Evolutionary conservation across 1,140 invertebrate genomes (phyloP).

Genomic region (Monomorium pharaonis): DNA sequence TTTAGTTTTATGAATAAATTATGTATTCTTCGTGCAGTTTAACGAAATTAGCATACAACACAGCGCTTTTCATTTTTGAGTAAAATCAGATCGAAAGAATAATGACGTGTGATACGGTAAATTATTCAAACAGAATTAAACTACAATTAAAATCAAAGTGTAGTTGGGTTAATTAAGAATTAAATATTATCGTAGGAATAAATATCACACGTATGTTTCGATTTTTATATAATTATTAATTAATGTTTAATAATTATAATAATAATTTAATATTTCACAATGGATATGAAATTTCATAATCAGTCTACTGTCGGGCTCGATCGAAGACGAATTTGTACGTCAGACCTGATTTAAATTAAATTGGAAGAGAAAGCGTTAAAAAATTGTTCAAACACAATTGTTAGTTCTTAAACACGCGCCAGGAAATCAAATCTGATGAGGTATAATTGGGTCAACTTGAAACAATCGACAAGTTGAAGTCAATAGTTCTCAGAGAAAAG

Average conservation of each 20-base stretch:
- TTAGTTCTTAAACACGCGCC: background rate
- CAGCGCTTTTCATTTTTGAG: conserved; percentile 8
- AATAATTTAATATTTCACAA: background rate
- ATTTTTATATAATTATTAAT: background rate
- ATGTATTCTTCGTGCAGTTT: conserved; percentile 28
- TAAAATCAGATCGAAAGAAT: conserved; percentile 30
- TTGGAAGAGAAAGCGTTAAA: background rate
- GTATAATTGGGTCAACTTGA: background rate
- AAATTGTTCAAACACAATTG: background rate
- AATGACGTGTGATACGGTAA: background rate
- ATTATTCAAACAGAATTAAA: conserved; percentile 20
- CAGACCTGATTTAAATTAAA: background rate
- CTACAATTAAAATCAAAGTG: background rate
- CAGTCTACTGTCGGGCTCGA: background rate
- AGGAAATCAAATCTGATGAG: background rate
- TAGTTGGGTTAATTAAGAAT: background rate
- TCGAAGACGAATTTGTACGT: background rate
- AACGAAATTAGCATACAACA: conserved; percentile 36
- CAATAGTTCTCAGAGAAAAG: background rate
- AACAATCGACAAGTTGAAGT: background rate
- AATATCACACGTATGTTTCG: too few relatives aligned
- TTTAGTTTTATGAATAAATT: conserved; percentile 49
- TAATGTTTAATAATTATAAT: background rate
- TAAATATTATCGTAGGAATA: background rate
- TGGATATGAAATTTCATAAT: background rate